Evolutionary conservation across 2,797 vertebrate genomes (phyloP).

Genomic region (Microhierax caerulescens): DNA sequence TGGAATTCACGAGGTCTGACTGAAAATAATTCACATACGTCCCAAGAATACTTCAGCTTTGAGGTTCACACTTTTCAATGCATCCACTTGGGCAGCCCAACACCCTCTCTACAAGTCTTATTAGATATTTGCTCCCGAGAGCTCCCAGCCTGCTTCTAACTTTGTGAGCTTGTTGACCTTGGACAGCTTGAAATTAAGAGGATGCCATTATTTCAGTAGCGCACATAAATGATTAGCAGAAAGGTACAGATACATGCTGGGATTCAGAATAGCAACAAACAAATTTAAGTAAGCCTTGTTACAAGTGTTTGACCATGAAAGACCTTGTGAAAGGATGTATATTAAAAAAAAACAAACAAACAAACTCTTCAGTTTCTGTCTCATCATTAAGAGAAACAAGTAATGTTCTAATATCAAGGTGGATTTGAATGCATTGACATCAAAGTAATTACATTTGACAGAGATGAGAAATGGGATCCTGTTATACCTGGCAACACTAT

Average conservation of each 20-base stretch:
- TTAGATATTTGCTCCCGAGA: background rate
- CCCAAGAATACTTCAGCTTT: background rate
- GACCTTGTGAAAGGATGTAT: background rate
- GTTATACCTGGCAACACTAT: background rate
- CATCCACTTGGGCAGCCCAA: background rate
- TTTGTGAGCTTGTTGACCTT: background rate
- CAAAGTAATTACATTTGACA: conserved; percentile 19
- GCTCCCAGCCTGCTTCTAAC: background rate
- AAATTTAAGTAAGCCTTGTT: background rate
- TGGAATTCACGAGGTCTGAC: fast-evolving
- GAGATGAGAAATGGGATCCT: conserved; percentile 5
- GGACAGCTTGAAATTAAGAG: background rate
- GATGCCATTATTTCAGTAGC: background rate
- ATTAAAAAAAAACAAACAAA: background rate
- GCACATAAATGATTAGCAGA: background rate
- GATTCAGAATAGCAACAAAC: background rate
- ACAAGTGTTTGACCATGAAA: background rate
- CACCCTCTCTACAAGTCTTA: background rate
- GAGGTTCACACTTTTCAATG: background rate
- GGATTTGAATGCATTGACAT: background rate
- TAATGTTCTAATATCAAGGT: background rate
- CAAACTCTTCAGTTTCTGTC: background rate
- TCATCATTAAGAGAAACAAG: background rate
- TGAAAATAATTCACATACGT: background rate
- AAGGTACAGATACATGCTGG: background rate